These are phyloP conservation scores for Oscarella lobularis DNA, from an alignment of 37 sponge, comb jelly and placozoan genomes.

Conservation along the genomic window DNA sequence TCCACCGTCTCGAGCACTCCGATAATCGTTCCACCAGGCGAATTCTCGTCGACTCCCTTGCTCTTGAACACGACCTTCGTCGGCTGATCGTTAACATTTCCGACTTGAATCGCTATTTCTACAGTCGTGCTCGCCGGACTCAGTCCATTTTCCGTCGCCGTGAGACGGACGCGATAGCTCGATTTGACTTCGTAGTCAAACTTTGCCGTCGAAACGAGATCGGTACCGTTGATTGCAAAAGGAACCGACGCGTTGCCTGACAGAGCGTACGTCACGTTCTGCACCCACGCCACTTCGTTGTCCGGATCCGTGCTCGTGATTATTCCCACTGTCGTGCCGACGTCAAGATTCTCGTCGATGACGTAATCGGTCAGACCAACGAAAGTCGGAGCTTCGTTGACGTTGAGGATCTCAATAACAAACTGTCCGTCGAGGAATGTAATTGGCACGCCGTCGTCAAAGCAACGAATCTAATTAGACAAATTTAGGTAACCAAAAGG, in stretches of 20 bases:
- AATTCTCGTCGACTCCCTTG: constrained; percentile 4
- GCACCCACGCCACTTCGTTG: not conserved
- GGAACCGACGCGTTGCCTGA: not conserved
- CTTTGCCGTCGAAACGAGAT: not conserved
- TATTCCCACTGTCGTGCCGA: not conserved
- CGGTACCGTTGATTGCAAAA: not conserved
- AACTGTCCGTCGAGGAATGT: not conserved
- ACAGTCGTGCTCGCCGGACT: not conserved
- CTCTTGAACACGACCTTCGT: not conserved
- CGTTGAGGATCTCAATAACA: not conserved
- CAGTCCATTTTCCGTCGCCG: not conserved
- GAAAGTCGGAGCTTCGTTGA: not conserved
- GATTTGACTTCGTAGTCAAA: not conserved
- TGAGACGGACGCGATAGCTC: not conserved
- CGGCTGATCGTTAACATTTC: not conserved
- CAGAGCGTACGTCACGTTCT: not conserved
- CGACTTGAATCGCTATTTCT: not conserved
- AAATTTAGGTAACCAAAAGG: not conserved
- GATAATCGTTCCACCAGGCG: not conserved
- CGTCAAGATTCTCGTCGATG: not conserved
- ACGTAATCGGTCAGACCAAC: not conserved
- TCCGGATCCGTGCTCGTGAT: not conserved
- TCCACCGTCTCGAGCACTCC: not conserved
- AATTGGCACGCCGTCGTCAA: not conserved
- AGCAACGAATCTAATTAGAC: constrained; percentile 1